Evolutionary conservation across 2,888 invertebrate species (phyloP).

Genomic region (Troides aeacus): DNA sequence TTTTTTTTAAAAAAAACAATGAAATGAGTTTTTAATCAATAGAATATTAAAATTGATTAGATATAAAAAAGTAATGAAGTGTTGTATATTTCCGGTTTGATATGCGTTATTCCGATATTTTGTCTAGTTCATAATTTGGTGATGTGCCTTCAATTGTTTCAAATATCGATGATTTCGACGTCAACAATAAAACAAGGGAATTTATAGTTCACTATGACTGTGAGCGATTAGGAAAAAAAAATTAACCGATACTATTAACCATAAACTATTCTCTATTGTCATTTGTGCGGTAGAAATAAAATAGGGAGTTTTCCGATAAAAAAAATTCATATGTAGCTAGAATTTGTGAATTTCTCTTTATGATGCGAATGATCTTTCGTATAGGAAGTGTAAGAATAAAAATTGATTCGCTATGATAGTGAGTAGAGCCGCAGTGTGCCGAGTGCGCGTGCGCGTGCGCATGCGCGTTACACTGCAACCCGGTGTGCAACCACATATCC

Average conservation of each 20-base stretch:
- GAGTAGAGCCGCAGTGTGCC: constrained; percentile 66
- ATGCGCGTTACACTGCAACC: constrained; percentile 52
- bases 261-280: constrained; percentile 64
- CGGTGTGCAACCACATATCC: constrained; percentile 73
- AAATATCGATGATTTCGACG: constrained; percentile 8
- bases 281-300: constrained; percentile 67
- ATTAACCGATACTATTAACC: constrained; percentile 43
- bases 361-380: constrained; percentile 21
- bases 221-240: constrained; percentile 58
- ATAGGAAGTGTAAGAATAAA: constrained; percentile 43
- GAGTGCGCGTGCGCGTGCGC: constrained; percentile 59
- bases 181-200: constrained; percentile 68
- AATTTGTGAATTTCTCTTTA: constrained; percentile 62
- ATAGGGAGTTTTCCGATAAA: constrained; percentile 58
- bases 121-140: constrained; percentile 4
- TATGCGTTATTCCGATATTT: neutral
- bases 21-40: no score
- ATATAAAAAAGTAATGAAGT: no score
- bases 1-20: no score
- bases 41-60: no score
- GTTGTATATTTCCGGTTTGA: no score
- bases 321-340: constrained; percentile 69
- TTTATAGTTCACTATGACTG: constrained; percentile 62
- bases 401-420: constrained; percentile 61
- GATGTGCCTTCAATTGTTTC: constrained; percentile 18